Percentiles rank a stretch among this genome's conserved stretches.
Evolutionary conservation across 1,140 invertebrate species (phyloP).

Genomic region (Sinella curviseta): DNA sequence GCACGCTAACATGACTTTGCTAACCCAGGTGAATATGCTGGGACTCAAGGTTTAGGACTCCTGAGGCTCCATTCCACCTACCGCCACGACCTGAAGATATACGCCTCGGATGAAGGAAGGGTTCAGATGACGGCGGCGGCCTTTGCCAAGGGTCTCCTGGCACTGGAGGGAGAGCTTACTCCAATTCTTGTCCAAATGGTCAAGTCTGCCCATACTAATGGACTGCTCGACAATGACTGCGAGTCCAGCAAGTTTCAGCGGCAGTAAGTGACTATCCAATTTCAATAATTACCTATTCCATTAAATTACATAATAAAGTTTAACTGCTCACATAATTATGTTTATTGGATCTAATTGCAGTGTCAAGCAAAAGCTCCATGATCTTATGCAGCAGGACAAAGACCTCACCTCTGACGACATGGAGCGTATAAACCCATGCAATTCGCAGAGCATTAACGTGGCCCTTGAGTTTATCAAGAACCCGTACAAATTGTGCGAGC

Average conservation of each 20-base stretch:
- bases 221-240: slow-evolving; percentile 94
- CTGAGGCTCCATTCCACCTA: slow-evolving; percentile 95
- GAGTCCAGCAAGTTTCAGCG: slow-evolving; percentile 94
- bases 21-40: slow-evolving; percentile 76
- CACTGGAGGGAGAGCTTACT: slow-evolving; percentile 95
- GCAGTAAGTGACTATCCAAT: too few species aligned
- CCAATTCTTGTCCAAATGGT: slow-evolving; percentile 99
- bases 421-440: slow-evolving; percentile 83
- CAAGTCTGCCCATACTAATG: slow-evolving; percentile 95
- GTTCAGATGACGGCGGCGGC: slow-evolving; percentile 99
- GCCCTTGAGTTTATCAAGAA: slow-evolving; percentile 95
- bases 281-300: slow-evolving; percentile 48
- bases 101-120: slow-evolving; percentile 97
- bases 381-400: slow-evolving; percentile 85
- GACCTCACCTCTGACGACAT: slow-evolving; percentile 86
- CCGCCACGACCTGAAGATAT: slow-evolving; percentile 98
- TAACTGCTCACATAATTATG: not conserved
- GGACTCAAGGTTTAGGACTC: slow-evolving; percentile 87
- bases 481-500: slow-evolving; percentile 88
- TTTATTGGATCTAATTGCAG: slow-evolving; percentile 59
- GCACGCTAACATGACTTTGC: slow-evolving; percentile 8
- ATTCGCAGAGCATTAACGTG: slow-evolving; percentile 79
- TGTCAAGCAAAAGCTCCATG: slow-evolving; percentile 91
- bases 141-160: slow-evolving; percentile 96
- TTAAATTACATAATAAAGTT: slow-evolving; percentile 18